Evolutionary conservation across 2,888 invertebrate species (phyloP).

Genomic region (Chydorus sphaericus): DNA sequence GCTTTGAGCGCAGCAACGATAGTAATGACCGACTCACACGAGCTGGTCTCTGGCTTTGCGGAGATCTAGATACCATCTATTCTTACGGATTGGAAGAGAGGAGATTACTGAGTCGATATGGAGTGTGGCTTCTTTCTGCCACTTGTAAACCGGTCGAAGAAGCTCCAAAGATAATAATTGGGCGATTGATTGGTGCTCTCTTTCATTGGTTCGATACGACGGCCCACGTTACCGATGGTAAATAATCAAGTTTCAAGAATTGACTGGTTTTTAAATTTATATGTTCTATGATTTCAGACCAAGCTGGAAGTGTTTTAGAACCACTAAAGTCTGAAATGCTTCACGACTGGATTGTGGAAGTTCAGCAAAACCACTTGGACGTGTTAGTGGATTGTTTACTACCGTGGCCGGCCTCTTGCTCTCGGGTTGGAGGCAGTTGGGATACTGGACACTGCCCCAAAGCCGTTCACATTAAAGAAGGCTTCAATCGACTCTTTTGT

Average conservation of each 20-base stretch:
- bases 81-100: conserved; percentile 52
- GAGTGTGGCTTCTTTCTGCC: conserved; percentile 92
- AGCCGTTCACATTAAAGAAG: conserved; percentile 86
- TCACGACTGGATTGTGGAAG: conserved; percentile 75
- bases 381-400: conserved; percentile 84
- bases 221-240: conserved; percentile 87
- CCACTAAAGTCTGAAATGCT: conserved; percentile 84
- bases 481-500: conserved; percentile 82
- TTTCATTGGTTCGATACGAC: conserved; percentile 99
- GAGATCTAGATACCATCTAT: conserved; percentile 21
- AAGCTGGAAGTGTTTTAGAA: conserved; percentile 67
- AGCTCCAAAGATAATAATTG: conserved; percentile 39
- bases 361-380: conserved; percentile 67
- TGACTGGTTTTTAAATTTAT: not conserved
- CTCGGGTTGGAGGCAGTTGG: conserved; percentile 91
- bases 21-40: conserved; percentile 29
- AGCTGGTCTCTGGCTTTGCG: conserved; percentile 23
- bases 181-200: conserved; percentile 82
- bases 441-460: conserved; percentile 27
- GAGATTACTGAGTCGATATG: conserved; percentile 80
- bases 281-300: conserved; percentile 28
- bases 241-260: conserved; percentile 22
- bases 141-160: conserved; percentile 31
- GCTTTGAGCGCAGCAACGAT: conserved; percentile 28
- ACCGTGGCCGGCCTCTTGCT: conserved; percentile 92